Evolutionary conservation across 2,797 vertebrate genomes (phyloP).

Genomic region (Euphonia xanthogaster): DNA sequence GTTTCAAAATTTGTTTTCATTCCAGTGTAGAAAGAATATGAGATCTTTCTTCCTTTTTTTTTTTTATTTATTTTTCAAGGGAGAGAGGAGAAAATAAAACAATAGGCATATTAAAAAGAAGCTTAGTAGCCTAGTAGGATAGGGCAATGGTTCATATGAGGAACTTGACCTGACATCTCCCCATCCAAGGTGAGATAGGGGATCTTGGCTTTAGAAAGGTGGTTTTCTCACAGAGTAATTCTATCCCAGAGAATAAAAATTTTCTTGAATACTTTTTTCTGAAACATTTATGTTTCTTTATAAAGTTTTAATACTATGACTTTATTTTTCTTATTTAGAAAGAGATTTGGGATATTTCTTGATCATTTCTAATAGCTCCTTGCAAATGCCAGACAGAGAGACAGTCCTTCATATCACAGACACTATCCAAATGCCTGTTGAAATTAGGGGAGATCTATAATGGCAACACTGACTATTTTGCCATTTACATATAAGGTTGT

Average conservation of each 20-base stretch:
- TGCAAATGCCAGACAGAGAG: not conserved
- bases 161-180: not conserved
- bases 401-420: not conserved
- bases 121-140: not conserved
- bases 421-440: not conserved
- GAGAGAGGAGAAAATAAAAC: not conserved
- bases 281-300: not conserved
- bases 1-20: conserved; percentile 63
- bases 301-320: not conserved
- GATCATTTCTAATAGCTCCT: not conserved
- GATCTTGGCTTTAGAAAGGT: not conserved
- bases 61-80: not conserved
- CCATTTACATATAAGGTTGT: not conserved
- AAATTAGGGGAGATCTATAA: not conserved
- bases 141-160: not conserved
- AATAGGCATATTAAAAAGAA: not conserved
- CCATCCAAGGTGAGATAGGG: not conserved
- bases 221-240: not conserved
- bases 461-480: accelerated
- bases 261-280: not conserved
- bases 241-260: not conserved
- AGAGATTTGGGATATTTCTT: not conserved
- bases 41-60: not conserved
- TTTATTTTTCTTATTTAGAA: not conserved
- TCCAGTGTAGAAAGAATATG: conserved; percentile 45